phyloP scores from a whole-genome alignment of 2,888 invertebrate species.

The Brachypalpus laphriformis region DNA sequence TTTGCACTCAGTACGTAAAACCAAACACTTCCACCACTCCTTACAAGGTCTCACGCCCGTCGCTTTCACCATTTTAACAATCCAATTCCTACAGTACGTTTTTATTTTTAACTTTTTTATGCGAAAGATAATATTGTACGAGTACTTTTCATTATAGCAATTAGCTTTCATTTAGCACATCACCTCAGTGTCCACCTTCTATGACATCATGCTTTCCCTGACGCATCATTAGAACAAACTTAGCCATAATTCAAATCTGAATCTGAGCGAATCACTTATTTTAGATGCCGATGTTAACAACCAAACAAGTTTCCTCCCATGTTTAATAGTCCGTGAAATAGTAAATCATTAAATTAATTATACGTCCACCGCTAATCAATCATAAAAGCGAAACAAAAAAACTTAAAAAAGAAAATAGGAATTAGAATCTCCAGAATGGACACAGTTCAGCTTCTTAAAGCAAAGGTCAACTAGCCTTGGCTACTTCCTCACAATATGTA shows the following conservation, averaged over 20 bases:
- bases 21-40: too few relatives aligned
- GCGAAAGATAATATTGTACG: not conserved
- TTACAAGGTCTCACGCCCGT: too few relatives aligned
- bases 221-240: not conserved
- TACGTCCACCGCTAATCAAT: not conserved
- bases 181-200: not conserved
- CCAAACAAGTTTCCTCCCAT: not conserved
- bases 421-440: not conserved
- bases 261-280: not conserved
- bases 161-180: not conserved
- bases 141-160: not conserved
- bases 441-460: not conserved
- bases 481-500: not conserved
- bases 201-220: not conserved
- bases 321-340: not conserved
- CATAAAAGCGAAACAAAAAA: not conserved
- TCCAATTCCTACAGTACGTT: too few relatives aligned
- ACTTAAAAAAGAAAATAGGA: not conserved
- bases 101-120: too few relatives aligned
- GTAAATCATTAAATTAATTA: slow-evolving; percentile 3
- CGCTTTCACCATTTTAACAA: too few relatives aligned
- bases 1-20: too few relatives aligned
- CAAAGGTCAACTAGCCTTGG: not conserved
- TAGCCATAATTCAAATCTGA: not conserved
- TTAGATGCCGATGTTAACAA: not conserved